These are phyloP conservation scores for Laodelphax striatellus DNA, from an alignment of 1,140 invertebrate species.

Conservation along the genomic window DNA sequence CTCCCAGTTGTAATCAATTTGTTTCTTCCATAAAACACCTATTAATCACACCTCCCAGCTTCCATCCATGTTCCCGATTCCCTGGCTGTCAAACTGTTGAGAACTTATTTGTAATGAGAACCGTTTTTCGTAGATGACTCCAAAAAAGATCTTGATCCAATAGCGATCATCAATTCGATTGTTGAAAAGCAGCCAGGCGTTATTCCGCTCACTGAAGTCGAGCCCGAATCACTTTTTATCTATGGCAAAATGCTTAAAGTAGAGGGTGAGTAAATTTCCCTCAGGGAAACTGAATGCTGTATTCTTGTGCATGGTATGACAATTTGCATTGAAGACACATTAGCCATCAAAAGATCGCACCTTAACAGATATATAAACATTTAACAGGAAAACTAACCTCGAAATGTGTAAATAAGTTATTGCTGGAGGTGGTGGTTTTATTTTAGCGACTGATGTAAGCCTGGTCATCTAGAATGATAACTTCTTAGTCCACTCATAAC, in stretches of 20 bases:
- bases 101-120: background rate
- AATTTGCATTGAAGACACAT: background rate
- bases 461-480: background rate
- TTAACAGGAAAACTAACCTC: background rate
- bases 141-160: conserved; percentile 35
- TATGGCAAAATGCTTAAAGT: conserved; percentile 68
- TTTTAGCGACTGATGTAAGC: background rate
- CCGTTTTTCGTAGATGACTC: conserved; percentile 33
- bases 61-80: background rate
- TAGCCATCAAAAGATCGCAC: background rate
- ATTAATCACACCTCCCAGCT: background rate
- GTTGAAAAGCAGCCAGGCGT: conserved; percentile 59
- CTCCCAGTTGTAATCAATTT: too few species aligned
- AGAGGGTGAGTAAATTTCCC: conserved; percentile 39
- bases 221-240: conserved; percentile 62
- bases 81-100: background rate
- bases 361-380: background rate
- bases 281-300: background rate
- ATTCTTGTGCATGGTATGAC: background rate
- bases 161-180: conserved; percentile 51
- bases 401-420: background rate
- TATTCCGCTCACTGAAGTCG: conserved; percentile 53
- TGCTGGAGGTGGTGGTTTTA: too few species aligned
- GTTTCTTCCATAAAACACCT: background rate
- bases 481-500: too few species aligned